These are phyloP conservation scores for Deilephila porcellus DNA, from an alignment of 2,888 invertebrate genomes.

Conservation along the genomic window DNA sequence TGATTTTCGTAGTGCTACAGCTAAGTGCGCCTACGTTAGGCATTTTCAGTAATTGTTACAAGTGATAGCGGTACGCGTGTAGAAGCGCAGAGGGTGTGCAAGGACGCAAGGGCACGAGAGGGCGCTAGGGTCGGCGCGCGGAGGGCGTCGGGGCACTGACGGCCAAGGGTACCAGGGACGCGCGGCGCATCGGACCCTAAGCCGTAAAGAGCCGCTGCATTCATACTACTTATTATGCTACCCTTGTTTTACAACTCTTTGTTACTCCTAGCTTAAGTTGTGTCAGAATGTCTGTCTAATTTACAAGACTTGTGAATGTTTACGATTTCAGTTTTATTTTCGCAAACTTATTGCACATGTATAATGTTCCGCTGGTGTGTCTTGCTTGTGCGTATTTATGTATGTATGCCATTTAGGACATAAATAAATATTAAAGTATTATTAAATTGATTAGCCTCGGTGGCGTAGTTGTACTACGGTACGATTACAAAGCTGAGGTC, in stretches of 20 bases:
- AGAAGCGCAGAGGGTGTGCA: conserved; percentile 56
- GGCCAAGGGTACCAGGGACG: conserved; percentile 71
- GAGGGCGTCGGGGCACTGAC: conserved; percentile 63
- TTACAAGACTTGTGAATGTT: conserved; percentile 10
- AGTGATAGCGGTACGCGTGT: conserved; percentile 51
- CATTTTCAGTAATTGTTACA: conserved; percentile 47
- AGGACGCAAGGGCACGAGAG: conserved; percentile 67
- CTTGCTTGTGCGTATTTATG: not conserved
- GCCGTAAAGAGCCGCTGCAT: conserved; percentile 47
- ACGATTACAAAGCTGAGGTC: too few species aligned
- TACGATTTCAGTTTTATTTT: conserved; percentile 8
- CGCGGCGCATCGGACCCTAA: conserved; percentile 54
- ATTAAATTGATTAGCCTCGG: too few species aligned
- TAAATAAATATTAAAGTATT: too few species aligned
- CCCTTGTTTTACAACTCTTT: conserved; percentile 40
- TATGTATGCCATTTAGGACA: not conserved
- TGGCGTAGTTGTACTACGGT: too few species aligned
- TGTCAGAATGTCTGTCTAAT: conserved; percentile 10
- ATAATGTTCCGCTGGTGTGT: not conserved
- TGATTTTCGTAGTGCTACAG: conserved; percentile 6
- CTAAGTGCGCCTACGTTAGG: conserved; percentile 3
- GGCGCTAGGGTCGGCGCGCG: conserved; percentile 62
- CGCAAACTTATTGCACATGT: not conserved
- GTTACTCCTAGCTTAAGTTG: conserved; percentile 21
- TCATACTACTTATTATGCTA: conserved; percentile 52